Percentiles rank a stretch among this genome's conserved stretches.
Conservation (phyloP, 2,113 vertebrate genomes). For the Damaliscus lunatus region DNA sequence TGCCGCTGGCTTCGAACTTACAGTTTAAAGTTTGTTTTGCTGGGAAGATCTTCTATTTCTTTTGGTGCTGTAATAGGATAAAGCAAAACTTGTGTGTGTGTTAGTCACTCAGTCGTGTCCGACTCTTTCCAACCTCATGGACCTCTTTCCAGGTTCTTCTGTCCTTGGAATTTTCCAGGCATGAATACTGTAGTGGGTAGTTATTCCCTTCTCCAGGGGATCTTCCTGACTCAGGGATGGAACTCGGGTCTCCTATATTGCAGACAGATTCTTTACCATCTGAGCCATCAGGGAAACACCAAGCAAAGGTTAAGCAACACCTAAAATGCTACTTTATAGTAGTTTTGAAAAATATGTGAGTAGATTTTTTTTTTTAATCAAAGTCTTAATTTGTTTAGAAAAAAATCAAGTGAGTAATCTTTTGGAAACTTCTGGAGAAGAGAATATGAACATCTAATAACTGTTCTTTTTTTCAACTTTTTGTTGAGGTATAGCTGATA, state of each 20-base stretch:
- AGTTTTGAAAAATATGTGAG: not conserved
- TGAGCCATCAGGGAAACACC: not conserved
- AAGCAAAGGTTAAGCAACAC: not conserved
- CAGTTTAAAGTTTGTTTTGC: conserved; percentile 9
- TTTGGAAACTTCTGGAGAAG: not conserved
- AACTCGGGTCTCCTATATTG: not conserved
- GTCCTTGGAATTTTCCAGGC: not conserved
- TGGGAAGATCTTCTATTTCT: not conserved
- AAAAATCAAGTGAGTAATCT: not conserved
- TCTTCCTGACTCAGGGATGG: not conserved
- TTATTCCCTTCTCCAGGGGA: not conserved
- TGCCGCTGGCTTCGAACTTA: not conserved
- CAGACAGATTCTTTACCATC: not conserved
- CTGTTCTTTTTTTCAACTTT: not conserved
- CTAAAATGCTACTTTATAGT: accelerated
- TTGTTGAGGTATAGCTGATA: not conserved
- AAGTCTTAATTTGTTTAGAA: not conserved
- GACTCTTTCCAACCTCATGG: not conserved
- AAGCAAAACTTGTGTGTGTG: not conserved
- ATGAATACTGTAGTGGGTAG: not conserved
- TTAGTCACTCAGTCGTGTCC: not conserved
- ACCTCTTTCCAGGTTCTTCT: not conserved
- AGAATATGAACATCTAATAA: not conserved
- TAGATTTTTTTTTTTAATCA: not conserved
- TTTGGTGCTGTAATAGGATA: not conserved